A percentile compares a stretch with the other conserved stretches of the same genome.
Evolutionary conservation across 2,888 invertebrate species (phyloP).

Genomic region (Temnothorax unifasciatus): DNA sequence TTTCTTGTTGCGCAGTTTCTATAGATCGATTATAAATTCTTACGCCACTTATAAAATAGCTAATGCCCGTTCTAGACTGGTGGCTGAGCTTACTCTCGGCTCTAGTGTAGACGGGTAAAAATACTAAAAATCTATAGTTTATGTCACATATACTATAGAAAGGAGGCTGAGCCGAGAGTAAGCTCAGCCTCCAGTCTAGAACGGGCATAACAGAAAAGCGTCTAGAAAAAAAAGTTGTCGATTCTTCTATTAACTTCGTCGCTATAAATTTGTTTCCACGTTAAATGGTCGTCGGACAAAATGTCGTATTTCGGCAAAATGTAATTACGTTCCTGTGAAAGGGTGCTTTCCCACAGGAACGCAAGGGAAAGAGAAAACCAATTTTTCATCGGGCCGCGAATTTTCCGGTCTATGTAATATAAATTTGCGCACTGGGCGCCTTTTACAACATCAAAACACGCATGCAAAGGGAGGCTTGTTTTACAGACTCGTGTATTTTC

Average conservation of each 20-base stretch:
- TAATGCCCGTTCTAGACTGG: too few relatives aligned
- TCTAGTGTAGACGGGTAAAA: too few relatives aligned
- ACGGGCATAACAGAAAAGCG: neutral
- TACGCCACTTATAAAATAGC: neutral
- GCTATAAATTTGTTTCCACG: neutral
- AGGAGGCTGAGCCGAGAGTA: too few relatives aligned
- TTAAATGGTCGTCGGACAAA: neutral
- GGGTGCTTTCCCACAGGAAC: neutral
- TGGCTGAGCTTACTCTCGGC: too few relatives aligned
- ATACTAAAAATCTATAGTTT: too few relatives aligned
- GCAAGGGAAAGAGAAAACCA: neutral
- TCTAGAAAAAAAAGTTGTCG: neutral
- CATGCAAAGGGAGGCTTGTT: constrained; percentile 65
- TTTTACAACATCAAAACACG: constrained; percentile 43
- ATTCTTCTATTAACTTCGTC: neutral
- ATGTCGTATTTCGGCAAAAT: neutral
- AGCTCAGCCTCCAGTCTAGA: too few relatives aligned
- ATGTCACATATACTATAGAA: too few relatives aligned
- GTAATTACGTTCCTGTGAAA: neutral
- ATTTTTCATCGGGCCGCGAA: neutral
- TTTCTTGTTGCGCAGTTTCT: neutral
- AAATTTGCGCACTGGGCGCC: neutral
- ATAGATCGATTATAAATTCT: neutral
- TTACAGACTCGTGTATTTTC: constrained; percentile 5
- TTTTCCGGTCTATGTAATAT: neutral